Evolutionary conservation across 2,113 vertebrate genomes (phyloP), one percentile per base, ranked within the genome.

Genomic region (Apodemus sylvaticus): DNA sequence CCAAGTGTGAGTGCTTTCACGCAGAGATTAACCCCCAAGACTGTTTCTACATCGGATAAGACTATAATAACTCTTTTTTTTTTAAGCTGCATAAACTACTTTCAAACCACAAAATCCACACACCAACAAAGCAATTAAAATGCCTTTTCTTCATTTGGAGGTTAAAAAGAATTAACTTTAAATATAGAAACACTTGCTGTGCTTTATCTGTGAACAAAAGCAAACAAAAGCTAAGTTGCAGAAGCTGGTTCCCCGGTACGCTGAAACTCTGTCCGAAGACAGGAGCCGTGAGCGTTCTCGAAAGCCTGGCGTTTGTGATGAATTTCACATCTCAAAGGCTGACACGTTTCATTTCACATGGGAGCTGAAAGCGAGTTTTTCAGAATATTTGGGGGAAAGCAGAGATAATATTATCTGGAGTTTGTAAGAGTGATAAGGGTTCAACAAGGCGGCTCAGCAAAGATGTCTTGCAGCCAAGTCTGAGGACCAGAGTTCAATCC

Each of bases 21-120:
- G 36, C 91, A 60, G 55, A 77, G 58, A 85, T 91, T 74, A 70
- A 60, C 45, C 26, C 64, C 34, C 1, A 85, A 85, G 58, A 92
- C n/a, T 76, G 29, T 36, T 86, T 95, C 53, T 48, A 79, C 77
- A 9, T 39, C 39, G 76, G 48, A 79, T 39, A 96, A 62, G 82
- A 81, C 20, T 60, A 64, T 76, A 29, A 24, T 55, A 60, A 79
- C 19, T 78, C 68, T 85, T 3, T 45, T 62, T 58, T 71, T 89
- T 55, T 7, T 17, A 90, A 94, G 42, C 42, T 48, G 12, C 24
- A 62, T 51, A 22, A 89, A 86, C 78, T 20, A 89, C 81, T 82
- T 94, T 92, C 87, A 29, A 92, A 87, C 85, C 55, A 66, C 55
- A 97, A 95, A 94, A 93, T 53, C 58, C 17, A 16, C 58, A 24